Evolutionary conservation across 2,888 invertebrate species (phyloP), one percentile per base, ranked within the genome.

Genomic region (Entomobrya proxima): DNA sequence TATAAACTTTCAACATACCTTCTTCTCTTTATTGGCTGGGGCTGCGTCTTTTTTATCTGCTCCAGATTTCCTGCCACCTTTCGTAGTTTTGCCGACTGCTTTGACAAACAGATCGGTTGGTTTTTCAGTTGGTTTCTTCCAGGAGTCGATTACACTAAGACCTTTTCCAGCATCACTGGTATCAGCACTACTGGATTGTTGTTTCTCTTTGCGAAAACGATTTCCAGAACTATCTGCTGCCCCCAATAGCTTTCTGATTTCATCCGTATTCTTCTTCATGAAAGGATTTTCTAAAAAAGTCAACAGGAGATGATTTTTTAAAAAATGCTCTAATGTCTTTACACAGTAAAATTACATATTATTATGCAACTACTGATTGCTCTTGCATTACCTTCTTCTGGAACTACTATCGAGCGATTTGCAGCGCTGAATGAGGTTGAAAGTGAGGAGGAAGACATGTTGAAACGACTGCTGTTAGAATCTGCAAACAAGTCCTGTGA

Each of bases 71-170:
- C 44, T 40, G 21, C 67, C 67, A 69, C 24, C 30, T 24, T 78
- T 84, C 1, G 35, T 47, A 35, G 27, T 80, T 37, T 37, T 82
- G 3, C 9, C 58, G 5, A 37, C 30, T 1, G 44, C 30, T 64
- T 87, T 86, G 0, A 80, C 61, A 52, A 72, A 69, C 3, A 67
- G 15, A 40, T 86, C 77, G 6, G 72, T 55, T 37, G 86, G 85
- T 52, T 90, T 89, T n/a, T 90, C 89, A 0, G 55, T 52, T 0
- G 88, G 89, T 67, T 89, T 90, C 21, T 88, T 89, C 90, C 90
- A 90, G 0, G 87, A 87, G 40, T 90, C 89, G 81, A 90, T 89
- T 9, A 88, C 74, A 6, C 86, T 83, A 6, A 90, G 40, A 0
- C 89, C 89, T 67, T 86, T 88, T 1, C 76, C 80, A 24, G 55